Evolutionary conservation across 2,888 invertebrate species (phyloP).

Genomic region (Drymonia ruficornis): DNA sequence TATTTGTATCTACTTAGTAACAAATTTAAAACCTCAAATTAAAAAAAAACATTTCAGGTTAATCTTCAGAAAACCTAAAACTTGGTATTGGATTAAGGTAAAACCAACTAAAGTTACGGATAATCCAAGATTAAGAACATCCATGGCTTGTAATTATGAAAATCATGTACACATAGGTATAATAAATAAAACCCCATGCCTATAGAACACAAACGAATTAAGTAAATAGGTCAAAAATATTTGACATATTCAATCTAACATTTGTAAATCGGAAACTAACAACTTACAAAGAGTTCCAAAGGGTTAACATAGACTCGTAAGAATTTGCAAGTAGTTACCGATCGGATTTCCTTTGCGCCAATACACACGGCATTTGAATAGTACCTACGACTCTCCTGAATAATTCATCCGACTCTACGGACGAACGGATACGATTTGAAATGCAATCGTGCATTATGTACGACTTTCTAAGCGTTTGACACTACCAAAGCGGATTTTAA

Average conservation of each 20-base stretch:
- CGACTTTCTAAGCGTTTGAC: slow-evolving; percentile 53
- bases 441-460: slow-evolving; percentile 69
- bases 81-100: slow-evolving; percentile 23
- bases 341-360: slow-evolving; percentile 58
- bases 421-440: slow-evolving; percentile 59
- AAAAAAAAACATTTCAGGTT: slow-evolving; percentile 5
- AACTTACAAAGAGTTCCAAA: slow-evolving; percentile 6
- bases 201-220: neutral
- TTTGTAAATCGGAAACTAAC: neutral
- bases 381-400: slow-evolving; percentile 53
- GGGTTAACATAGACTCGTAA: slow-evolving; percentile 5
- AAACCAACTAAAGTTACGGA: slow-evolving; percentile 29
- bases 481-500: slow-evolving; percentile 32
- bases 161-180: slow-evolving; percentile 6
- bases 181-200: no score
- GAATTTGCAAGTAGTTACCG: slow-evolving; percentile 48
- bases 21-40: neutral
- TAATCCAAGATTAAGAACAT: slow-evolving; percentile 34
- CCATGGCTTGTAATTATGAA: slow-evolving; percentile 17
- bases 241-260: neutral
- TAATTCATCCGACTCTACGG: slow-evolving; percentile 64
- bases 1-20: neutral
- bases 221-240: no score
- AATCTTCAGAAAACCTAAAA: slow-evolving; percentile 21
- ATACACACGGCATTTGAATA: slow-evolving; percentile 45